phyloP scores from a whole-genome alignment of 2,797 vertebrate genomes.

The Coilia nasus region DNA sequence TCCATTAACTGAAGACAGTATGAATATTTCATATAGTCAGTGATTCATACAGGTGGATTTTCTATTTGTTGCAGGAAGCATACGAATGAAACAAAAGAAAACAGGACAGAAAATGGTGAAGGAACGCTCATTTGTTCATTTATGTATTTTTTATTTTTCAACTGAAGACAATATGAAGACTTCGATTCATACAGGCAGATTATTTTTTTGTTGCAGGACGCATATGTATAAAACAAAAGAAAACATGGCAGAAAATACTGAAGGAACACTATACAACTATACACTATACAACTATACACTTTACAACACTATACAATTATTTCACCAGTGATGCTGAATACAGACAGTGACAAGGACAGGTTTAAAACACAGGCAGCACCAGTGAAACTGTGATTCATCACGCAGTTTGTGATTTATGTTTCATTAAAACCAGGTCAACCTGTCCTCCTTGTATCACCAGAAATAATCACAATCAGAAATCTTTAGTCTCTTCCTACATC shows the following conservation, averaged over 20 bases:
- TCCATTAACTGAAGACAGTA: not conserved
- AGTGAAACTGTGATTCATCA: too few species aligned
- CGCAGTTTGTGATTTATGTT: not conserved
- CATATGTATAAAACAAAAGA: too few species aligned
- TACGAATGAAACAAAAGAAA: not conserved
- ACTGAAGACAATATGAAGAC: too few species aligned
- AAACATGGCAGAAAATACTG: too few species aligned
- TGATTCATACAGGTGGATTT: too few species aligned
- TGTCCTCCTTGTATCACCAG: not conserved
- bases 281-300: too few species aligned
- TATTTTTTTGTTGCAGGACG: too few species aligned
- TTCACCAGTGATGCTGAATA: not conserved
- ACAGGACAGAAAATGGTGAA: not conserved
- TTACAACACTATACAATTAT: not conserved
- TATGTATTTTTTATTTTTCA: too few species aligned
- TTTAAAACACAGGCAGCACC: not conserved
- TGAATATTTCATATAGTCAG: not conserved
- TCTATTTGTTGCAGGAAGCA: too few species aligned
- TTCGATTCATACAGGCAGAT: too few species aligned
- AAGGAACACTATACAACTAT: too few species aligned
- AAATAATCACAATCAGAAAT: not conserved
- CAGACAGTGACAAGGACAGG: not conserved
- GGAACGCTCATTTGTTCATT: not conserved
- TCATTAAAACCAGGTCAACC: not conserved
- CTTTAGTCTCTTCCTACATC: not conserved